Percentiles rank a stretch among this genome's conserved stretches.
Conservation (phyloP, 2,113 vertebrate genomes). For the Carassius auratus region DNA sequence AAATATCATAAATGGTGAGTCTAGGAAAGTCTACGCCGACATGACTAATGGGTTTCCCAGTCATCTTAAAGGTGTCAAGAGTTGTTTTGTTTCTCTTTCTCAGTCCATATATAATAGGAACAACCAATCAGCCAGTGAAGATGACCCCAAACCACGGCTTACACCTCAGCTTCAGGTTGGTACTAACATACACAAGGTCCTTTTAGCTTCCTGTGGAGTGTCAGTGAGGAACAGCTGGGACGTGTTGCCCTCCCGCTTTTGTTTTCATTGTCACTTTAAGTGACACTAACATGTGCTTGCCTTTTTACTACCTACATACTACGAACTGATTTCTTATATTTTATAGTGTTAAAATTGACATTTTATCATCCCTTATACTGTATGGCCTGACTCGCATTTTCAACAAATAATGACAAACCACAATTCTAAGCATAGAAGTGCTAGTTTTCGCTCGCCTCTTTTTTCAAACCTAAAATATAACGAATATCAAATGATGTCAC, state of each 20-base stretch:
- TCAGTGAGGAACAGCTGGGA: not conserved
- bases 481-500: not conserved
- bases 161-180: slow-evolving; percentile 95
- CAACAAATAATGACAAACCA: not conserved
- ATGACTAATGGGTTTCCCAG: not conserved
- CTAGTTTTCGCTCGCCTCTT: not conserved
- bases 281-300: not conserved
- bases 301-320: not conserved
- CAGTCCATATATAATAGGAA: slow-evolving; percentile 97
- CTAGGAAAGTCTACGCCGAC: no score
- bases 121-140: slow-evolving; percentile 96
- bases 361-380: not conserved
- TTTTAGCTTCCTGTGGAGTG: not conserved
- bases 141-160: slow-evolving; percentile 94
- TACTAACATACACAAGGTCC: not conserved
- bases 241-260: not conserved
- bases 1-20: slow-evolving; percentile 99
- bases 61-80: not conserved
- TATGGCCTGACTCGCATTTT: not conserved
- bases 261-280: not conserved
- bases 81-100: slow-evolving; percentile 8
- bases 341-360: not conserved
- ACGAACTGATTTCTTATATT: not conserved
- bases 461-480: not conserved
- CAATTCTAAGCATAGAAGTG: not conserved